Evolutionary conservation across 2,113 vertebrate species (phyloP).

Genomic region (Fukomys damarensis): DNA sequence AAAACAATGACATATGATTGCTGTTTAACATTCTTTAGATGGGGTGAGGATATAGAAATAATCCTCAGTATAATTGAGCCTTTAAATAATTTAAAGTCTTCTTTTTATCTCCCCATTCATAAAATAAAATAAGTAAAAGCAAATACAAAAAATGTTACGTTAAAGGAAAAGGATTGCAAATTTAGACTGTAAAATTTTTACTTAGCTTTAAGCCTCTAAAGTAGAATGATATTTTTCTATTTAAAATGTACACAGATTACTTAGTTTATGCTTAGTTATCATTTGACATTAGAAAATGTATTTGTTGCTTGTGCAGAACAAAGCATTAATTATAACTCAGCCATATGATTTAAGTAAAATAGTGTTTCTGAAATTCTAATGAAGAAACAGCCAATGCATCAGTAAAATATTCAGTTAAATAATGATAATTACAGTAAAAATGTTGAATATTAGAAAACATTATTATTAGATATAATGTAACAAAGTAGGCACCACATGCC

Average conservation of each 20-base stretch:
- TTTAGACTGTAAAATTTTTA: neutral
- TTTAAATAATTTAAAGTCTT: neutral
- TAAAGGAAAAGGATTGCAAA: neutral
- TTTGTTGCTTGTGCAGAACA: neutral
- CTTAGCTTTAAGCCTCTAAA: neutral
- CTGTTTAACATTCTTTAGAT: neutral
- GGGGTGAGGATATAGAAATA: neutral
- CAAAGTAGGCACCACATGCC: neutral
- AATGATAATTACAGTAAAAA: neutral
- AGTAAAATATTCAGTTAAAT: neutral
- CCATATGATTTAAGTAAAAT: neutral
- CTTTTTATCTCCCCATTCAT: neutral
- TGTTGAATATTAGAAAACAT: neutral
- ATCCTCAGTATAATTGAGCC: neutral
- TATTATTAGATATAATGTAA: neutral
- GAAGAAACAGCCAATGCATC: neutral
- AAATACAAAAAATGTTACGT: neutral
- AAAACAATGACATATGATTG: neutral
- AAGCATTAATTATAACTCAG: neutral
- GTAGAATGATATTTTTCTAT: neutral
- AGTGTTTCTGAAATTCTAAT: neutral
- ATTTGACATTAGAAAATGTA: neutral
- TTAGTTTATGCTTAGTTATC: neutral
- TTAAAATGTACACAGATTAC: neutral
- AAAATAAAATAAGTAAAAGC: neutral